phyloP scores from a whole-genome alignment of 2,888 invertebrate species.

The Hypercompe scribonia region DNA sequence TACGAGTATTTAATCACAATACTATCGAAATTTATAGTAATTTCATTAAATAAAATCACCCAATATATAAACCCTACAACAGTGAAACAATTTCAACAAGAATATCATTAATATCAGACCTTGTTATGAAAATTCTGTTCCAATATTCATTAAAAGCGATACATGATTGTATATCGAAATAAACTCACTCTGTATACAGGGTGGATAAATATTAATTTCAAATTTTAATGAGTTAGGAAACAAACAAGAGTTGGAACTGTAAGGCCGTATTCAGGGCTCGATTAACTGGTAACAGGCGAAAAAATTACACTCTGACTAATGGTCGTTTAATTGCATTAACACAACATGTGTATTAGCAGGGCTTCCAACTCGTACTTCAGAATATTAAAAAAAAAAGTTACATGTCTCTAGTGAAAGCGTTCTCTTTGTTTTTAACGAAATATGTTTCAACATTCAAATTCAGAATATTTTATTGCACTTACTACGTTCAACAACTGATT shows the following conservation, averaged over 20 bases:
- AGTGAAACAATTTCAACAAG: not conserved
- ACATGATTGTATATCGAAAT: slow-evolving; percentile 7
- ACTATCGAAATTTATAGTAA: not conserved
- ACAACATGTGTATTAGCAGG: slow-evolving; percentile 54
- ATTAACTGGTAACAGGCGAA: slow-evolving; percentile 59
- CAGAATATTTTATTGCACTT: not conserved
- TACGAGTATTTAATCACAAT: not conserved
- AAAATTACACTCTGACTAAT: slow-evolving; percentile 63
- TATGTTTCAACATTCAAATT: not conserved
- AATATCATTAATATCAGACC: not conserved
- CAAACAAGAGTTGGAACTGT: slow-evolving; percentile 26
- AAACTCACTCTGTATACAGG: slow-evolving; percentile 2
- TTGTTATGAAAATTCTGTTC: not conserved
- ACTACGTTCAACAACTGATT: not conserved
- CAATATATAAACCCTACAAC: not conserved
- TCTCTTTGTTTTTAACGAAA: not conserved
- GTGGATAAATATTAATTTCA: slow-evolving; percentile 30
- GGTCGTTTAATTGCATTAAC: slow-evolving; percentile 63
- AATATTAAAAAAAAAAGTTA: not conserved
- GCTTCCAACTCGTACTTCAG: slow-evolving; percentile 30
- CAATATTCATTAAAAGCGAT: slow-evolving; percentile 11
- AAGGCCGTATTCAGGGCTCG: slow-evolving; percentile 46
- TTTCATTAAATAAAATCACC: not conserved
- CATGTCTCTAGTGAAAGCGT: not conserved
- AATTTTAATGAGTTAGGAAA: slow-evolving; percentile 42